Evolutionary conservation across 2,888 invertebrate species (phyloP).

Genomic region (Drosophila neotestacea): DNA sequence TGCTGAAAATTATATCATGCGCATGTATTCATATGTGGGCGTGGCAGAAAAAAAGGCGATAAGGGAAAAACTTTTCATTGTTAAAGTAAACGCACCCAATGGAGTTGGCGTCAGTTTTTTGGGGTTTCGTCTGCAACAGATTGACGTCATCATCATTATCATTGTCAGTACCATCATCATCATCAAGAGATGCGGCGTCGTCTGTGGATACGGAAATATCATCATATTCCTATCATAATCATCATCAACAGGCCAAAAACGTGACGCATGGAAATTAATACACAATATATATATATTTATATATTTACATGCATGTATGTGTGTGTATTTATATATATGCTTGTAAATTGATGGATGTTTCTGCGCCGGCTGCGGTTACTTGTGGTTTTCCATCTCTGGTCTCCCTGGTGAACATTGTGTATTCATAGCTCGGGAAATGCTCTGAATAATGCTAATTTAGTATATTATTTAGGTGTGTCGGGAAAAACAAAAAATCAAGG

Average conservation of each 20-base stretch:
- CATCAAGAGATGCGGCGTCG: slow-evolving; percentile 24
- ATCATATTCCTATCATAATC: slow-evolving; percentile 50
- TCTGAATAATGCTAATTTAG: slow-evolving; percentile 74
- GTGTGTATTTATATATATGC: slow-evolving; percentile 21
- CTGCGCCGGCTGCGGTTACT: slow-evolving; percentile 24
- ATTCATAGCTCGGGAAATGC: slow-evolving; percentile 62
- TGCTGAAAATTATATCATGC: slow-evolving; percentile 42
- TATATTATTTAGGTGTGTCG: slow-evolving; percentile 31
- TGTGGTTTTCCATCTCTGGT: slow-evolving; percentile 17
- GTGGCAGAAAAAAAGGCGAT: slow-evolving; percentile 12
- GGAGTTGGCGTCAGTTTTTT: slow-evolving; percentile 59
- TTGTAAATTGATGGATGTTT: slow-evolving; percentile 58
- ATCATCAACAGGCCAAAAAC: slow-evolving; percentile 63
- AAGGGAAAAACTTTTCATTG: slow-evolving; percentile 46
- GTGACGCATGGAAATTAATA: slow-evolving; percentile 72
- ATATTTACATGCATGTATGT: slow-evolving; percentile 12
- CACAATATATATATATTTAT: slow-evolving; percentile 34
- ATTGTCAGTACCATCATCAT: slow-evolving; percentile 35
- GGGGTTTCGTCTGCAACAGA: slow-evolving; percentile 34
- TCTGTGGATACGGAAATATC: slow-evolving; percentile 26
- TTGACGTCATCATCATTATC: slow-evolving; percentile 31
- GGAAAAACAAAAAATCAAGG: not conserved
- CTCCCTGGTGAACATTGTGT: slow-evolving; percentile 52
- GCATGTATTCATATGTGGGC: slow-evolving; percentile 10
- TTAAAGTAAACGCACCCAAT: slow-evolving; percentile 45